Evolutionary conservation across 2,113 vertebrate species (phyloP).

Genomic region (Pteronura brasiliensis): DNA sequence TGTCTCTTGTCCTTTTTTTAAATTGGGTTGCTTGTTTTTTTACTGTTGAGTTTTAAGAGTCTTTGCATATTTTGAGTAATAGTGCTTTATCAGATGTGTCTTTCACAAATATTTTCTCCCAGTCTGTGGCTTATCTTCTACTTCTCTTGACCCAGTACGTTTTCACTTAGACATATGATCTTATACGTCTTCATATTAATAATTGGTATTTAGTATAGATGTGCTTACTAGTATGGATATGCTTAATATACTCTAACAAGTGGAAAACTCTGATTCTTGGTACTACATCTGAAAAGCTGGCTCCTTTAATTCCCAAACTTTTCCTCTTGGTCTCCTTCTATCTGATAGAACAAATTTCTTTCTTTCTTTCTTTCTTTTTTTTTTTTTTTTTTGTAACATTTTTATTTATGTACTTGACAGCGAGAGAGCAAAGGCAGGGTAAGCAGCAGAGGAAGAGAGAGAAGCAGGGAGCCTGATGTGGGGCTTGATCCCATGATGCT

Average conservation of each 20-base stretch:
- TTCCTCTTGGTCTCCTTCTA: background rate
- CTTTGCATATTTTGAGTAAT: background rate
- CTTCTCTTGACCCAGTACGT: background rate
- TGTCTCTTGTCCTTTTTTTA: background rate
- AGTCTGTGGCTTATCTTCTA: background rate
- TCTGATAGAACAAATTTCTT: background rate
- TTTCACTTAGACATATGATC: background rate
- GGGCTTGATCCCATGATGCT: background rate
- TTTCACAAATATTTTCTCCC: background rate
- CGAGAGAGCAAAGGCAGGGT: background rate
- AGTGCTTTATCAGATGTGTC: background rate
- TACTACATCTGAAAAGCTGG: background rate
- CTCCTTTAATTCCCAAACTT: background rate
- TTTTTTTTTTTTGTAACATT: background rate
- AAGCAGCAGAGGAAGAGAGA: background rate
- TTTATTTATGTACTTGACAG: background rate
- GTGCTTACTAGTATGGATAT: background rate
- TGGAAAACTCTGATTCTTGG: background rate
- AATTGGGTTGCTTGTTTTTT: background rate
- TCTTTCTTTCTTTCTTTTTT: background rate
- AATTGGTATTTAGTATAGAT: background rate
- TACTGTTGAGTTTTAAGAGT: background rate
- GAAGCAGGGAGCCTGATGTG: background rate
- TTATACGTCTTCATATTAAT: background rate
- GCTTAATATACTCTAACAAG: background rate